Conservation (phyloP, 2,113 vertebrate species). For the Notothenia rossii region DNA sequence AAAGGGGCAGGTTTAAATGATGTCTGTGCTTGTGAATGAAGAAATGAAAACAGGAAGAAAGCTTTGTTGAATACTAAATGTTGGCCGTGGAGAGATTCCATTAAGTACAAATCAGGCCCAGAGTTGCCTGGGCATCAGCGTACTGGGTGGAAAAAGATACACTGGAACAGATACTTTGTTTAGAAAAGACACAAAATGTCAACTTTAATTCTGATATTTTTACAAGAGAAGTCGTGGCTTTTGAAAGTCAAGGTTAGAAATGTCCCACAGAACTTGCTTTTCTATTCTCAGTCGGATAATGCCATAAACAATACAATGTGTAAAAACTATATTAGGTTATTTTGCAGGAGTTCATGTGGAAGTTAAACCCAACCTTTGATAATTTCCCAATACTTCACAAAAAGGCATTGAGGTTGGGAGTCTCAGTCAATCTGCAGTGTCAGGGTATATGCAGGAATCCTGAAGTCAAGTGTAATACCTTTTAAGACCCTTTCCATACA, state of each 20-base stretch:
- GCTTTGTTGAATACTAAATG: conserved; percentile 6
- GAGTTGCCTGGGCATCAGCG: background rate
- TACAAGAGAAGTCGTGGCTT: background rate
- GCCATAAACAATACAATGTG: too few species aligned
- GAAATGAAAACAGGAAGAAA: background rate
- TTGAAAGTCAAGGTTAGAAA: background rate
- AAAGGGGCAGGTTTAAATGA: conserved; percentile 29
- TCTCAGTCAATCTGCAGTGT: too few species aligned
- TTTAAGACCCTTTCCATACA: too few species aligned
- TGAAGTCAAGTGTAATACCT: too few species aligned
- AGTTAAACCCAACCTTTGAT: too few species aligned
- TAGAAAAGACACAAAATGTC: background rate
- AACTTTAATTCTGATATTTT: conserved; percentile 1
- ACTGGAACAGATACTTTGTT: conserved; percentile 1
- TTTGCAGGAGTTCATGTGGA: too few species aligned
- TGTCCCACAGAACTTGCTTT: background rate
- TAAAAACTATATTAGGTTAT: too few species aligned
- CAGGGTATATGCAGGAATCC: too few species aligned
- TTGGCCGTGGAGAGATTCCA: conserved; percentile 6
- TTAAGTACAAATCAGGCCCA: background rate
- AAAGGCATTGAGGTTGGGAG: too few species aligned
- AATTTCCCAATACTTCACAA: too few species aligned
- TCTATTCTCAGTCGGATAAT: background rate
- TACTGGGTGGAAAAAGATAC: conserved; percentile 8
- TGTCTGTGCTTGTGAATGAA: conserved; percentile 22